phyloP scores from a whole-genome alignment of 1,140 invertebrate genomes.

The Apocrypta bakeri region DNA sequence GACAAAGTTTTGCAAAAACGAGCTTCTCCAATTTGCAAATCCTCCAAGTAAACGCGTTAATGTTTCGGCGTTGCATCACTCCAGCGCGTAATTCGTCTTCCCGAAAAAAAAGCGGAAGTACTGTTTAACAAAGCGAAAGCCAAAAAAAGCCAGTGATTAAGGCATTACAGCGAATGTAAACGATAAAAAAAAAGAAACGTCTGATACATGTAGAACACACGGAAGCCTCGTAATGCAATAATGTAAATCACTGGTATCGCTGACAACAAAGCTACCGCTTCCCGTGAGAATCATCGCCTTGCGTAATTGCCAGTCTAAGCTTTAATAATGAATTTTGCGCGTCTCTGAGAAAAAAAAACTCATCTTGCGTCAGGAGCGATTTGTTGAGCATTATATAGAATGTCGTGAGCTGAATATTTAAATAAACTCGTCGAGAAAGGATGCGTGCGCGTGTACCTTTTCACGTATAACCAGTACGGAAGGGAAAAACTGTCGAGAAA shows the following conservation, averaged over 20 bases:
- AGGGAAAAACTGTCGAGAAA: background rate
- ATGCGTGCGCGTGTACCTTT: background rate
- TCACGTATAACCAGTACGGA: background rate
- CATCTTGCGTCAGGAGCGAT: background rate
- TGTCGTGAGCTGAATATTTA: background rate
- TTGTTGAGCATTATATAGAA: background rate
- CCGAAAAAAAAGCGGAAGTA: constrained; percentile 36
- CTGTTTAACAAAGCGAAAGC: background rate
- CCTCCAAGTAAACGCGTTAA: too few species aligned
- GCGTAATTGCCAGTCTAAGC: constrained; percentile 22
- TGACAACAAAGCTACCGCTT: constrained; percentile 5
- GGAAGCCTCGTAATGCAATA: background rate
- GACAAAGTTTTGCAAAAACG: too few species aligned
- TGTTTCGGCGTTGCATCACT: background rate
- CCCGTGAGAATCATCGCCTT: background rate
- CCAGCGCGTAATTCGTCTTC: background rate
- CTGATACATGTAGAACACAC: background rate
- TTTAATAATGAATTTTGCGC: background rate
- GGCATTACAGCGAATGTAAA: background rate
- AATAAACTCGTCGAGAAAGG: background rate
- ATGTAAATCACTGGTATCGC: constrained; percentile 17
- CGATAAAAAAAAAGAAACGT: background rate
- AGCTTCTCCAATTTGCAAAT: too few species aligned
- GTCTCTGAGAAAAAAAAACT: background rate
- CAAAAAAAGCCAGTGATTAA: too few species aligned